These are phyloP conservation scores for Physeter macrocephalus DNA, from an alignment of 2,113 vertebrate species.

Conservation along the genomic window DNA sequence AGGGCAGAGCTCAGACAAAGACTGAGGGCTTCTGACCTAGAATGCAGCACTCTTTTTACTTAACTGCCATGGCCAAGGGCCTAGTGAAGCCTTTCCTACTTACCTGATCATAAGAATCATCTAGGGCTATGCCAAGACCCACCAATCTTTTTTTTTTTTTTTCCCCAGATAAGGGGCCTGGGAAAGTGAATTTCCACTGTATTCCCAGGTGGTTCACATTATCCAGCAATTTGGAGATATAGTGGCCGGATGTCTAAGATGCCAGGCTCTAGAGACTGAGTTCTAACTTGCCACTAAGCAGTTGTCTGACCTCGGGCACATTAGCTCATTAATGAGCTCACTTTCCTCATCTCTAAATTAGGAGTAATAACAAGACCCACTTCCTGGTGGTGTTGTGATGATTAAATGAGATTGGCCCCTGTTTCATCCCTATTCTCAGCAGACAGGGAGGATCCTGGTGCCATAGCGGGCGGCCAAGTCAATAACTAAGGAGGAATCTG, in stretches of 20 bases:
- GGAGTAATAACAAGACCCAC: not conserved
- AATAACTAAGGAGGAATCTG: not conserved
- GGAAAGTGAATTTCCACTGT: not conserved
- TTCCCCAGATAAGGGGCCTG: not conserved
- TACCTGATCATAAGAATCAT: not conserved
- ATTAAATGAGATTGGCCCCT: not conserved
- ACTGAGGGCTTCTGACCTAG: not conserved
- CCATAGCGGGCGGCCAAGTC: not conserved
- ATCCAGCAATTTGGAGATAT: not conserved
- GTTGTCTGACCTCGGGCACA: not conserved
- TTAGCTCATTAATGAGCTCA: not conserved
- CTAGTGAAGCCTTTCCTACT: not conserved
- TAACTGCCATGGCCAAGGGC: not conserved
- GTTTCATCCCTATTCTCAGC: not conserved
- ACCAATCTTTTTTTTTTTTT: not conserved
- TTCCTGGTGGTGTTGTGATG: not conserved
- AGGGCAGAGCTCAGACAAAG: not conserved
- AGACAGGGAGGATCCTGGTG: not conserved
- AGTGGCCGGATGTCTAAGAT: not conserved
- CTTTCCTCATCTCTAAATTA: not conserved
- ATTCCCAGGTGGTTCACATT: not conserved
- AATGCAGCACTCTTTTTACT: not conserved
- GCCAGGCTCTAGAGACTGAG: not conserved
- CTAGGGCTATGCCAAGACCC: rapidly evolving
- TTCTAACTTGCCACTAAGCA: not conserved